Evolutionary conservation across 2,888 invertebrate species (phyloP).

Genomic region (Chaitophorus viminalis): DNA sequence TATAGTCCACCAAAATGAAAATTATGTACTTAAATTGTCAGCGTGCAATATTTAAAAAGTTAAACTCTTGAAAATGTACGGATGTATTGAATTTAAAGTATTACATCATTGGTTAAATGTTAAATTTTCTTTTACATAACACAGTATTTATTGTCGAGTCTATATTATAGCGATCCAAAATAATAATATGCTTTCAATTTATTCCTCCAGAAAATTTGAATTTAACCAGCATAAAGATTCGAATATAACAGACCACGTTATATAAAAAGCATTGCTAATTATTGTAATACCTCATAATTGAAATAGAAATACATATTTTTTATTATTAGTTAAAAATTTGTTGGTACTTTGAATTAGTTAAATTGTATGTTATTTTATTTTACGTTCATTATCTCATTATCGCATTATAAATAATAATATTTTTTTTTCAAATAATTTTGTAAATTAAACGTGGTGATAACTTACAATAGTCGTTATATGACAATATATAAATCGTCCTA

Average conservation of each 20-base stretch:
- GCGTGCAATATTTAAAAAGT: background rate
- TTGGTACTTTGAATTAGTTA: too few species aligned
- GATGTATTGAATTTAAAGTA: background rate
- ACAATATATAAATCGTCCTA: too few species aligned
- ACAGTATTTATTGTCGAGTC: background rate
- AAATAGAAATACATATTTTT: too few species aligned
- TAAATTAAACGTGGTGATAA: too few species aligned
- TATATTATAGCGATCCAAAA: background rate
- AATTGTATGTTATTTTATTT: too few species aligned
- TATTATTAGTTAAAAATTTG: too few species aligned
- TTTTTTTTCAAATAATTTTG: too few species aligned
- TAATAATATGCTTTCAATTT: background rate
- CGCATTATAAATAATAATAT: too few species aligned
- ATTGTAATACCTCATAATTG: background rate
- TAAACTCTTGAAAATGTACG: background rate
- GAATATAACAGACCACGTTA: background rate
- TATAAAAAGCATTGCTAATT: slow-evolving; percentile 16
- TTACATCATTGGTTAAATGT: background rate
- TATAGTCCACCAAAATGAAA: background rate
- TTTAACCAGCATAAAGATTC: slow-evolving; percentile 22
- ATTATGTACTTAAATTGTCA: background rate
- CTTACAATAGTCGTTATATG: too few species aligned
- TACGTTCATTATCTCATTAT: too few species aligned
- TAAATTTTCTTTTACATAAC: background rate
- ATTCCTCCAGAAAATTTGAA: background rate